Conservation (phyloP, 2,888 invertebrate genomes). For the Calliscelio sp. region DNA sequence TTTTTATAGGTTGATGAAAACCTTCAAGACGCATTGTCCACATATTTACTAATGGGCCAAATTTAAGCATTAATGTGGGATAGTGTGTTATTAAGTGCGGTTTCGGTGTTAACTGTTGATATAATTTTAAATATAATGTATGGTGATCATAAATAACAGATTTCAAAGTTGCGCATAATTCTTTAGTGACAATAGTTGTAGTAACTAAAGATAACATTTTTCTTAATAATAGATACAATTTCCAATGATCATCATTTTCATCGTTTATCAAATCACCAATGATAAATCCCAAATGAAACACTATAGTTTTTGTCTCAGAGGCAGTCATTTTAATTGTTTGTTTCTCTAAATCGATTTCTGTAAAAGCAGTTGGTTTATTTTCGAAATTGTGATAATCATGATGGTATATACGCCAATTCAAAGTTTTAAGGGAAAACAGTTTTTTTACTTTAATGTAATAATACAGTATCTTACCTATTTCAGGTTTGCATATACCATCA, state of each 20-base stretch:
- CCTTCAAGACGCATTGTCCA: constrained; percentile 24
- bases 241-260: constrained; percentile 34
- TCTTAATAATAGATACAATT: constrained; percentile 28
- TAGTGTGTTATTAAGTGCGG: constrained; percentile 21
- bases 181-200: neutral
- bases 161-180: too few relatives aligned
- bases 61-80: constrained; percentile 8
- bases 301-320: constrained; percentile 41
- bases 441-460: constrained; percentile 29
- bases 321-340: constrained; percentile 36
- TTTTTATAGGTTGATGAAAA: constrained; percentile 21
- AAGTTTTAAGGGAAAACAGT: constrained; percentile 27
- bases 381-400: constrained; percentile 37
- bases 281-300: constrained; percentile 24
- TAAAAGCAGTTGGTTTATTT: constrained; percentile 28
- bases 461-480: constrained; percentile 29
- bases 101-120: neutral
- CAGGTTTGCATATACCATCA: constrained; percentile 39
- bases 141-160: too few relatives aligned
- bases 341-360: constrained; percentile 4
- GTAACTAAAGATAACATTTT: constrained; percentile 27
- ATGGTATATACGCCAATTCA: constrained; percentile 27
- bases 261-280: constrained; percentile 45
- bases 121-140: too few relatives aligned
- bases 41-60: constrained; percentile 13